phyloP scores from a whole-genome alignment of 2,797 vertebrate genomes.

The Tamandua tetradactyla region DNA sequence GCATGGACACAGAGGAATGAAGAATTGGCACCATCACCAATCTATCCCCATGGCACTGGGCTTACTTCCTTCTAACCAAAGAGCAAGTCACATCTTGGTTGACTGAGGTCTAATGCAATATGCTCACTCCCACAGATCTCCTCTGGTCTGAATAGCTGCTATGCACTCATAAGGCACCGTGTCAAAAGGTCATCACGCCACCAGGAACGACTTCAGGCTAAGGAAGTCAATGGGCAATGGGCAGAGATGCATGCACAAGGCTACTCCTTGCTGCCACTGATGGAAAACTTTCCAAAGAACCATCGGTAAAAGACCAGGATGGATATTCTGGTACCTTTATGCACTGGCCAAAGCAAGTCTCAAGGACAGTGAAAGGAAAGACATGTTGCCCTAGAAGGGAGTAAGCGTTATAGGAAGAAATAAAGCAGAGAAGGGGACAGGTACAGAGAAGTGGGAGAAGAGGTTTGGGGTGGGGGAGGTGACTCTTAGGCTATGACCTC shows the following conservation, averaged over 20 bases:
- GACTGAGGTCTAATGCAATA: neutral
- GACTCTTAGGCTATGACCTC: too few relatives aligned
- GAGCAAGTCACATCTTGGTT: too few relatives aligned
- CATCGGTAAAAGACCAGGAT: neutral
- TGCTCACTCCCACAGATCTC: neutral
- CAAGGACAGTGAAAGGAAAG: too few relatives aligned
- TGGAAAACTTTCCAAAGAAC: neutral
- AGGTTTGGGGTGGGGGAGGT: neutral
- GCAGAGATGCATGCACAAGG: neutral
- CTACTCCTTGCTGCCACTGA: neutral
- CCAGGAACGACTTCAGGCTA: neutral
- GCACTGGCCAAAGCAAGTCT: neutral
- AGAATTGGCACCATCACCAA: neutral
- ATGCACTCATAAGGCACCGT: neutral
- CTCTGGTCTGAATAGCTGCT: neutral
- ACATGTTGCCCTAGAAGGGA: neutral
- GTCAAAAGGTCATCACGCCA: neutral
- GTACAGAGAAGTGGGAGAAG: too few relatives aligned
- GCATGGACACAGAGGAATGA: accelerated
- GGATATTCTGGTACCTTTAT: neutral
- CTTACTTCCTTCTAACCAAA: neutral
- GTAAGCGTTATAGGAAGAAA: neutral
- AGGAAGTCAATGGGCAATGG: neutral
- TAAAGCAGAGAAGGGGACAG: too few relatives aligned
- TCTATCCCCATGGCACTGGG: accelerated